phyloP scores from a whole-genome alignment of 2,797 vertebrate genomes.

The Chelon auratus region DNA sequence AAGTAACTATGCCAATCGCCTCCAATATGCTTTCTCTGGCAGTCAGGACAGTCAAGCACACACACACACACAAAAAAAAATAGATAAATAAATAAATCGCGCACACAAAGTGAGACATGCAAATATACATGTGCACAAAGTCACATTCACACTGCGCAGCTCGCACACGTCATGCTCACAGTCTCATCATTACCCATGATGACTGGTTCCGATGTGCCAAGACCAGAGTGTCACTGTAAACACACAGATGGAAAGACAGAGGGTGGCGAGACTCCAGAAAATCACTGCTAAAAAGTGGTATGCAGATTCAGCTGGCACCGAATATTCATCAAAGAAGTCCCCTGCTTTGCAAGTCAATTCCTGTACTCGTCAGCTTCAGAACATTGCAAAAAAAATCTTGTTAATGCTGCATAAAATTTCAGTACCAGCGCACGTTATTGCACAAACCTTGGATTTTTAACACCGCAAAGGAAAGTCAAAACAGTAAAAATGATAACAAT shows the following conservation, averaged over 20 bases:
- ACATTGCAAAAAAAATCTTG: neutral
- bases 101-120: conserved; percentile 33
- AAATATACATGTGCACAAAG: conserved; percentile 36
- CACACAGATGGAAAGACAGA: conserved; percentile 80
- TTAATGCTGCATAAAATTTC: conserved; percentile 27
- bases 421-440: neutral
- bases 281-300: conserved; percentile 64
- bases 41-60: conserved; percentile 50
- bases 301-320: conserved; percentile 52
- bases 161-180: conserved; percentile 52
- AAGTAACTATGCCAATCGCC: conserved; percentile 66
- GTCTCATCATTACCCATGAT: conserved; percentile 75
- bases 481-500: conserved; percentile 40
- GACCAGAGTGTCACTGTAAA: conserved; percentile 77
- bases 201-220: conserved; percentile 72
- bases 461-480: conserved; percentile 37
- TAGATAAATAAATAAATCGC: neutral
- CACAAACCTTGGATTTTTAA: conserved; percentile 22
- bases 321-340: conserved; percentile 33
- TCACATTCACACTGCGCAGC: conserved; percentile 34
- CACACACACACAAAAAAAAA: neutral
- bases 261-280: conserved; percentile 65
- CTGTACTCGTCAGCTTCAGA: conserved; percentile 8
- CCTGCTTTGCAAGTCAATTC: conserved; percentile 33
- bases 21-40: conserved; percentile 83